phyloP scores from a whole-genome alignment of 2,113 vertebrate species.

The Corapipo altera region DNA sequence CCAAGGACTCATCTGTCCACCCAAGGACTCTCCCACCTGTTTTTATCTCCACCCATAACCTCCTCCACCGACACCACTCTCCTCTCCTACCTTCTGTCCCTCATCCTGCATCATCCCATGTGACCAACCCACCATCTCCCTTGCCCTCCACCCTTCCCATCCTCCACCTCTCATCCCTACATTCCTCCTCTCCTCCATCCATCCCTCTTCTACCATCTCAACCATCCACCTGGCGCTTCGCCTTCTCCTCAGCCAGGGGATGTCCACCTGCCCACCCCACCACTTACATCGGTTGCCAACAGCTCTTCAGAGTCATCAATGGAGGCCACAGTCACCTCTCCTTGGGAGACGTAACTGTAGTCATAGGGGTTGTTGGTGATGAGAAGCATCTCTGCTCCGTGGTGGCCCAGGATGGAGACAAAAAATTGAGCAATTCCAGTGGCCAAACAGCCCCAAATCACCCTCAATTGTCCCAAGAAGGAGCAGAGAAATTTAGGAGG shows the following conservation, averaged over 20 bases:
- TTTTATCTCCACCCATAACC: not conserved
- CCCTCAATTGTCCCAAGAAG: not conserved
- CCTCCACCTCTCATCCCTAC: not conserved
- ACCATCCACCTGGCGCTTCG: not conserved
- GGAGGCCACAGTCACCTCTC: conserved; percentile 89
- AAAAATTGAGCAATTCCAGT: not conserved
- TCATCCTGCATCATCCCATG: not conserved
- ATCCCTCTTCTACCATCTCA: not conserved
- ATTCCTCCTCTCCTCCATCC: not conserved
- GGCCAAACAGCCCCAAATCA: not conserved
- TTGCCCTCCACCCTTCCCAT: not conserved
- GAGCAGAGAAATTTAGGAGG: not conserved
- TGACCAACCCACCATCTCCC: not conserved
- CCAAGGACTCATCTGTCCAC: not conserved
- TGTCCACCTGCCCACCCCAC: not conserved
- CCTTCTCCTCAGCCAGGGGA: not conserved
- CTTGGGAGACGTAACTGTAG: conserved; percentile 91
- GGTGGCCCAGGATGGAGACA: not conserved
- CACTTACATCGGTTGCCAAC: conserved; percentile 85
- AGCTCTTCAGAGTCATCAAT: conserved; percentile 91
- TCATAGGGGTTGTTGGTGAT: conserved; percentile 93
- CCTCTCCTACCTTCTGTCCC: not conserved
- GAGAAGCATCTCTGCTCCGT: conserved; percentile 80
- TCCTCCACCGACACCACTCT: not conserved
- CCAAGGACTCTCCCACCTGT: not conserved